These are phyloP conservation scores for Ptychoptera contaminata DNA, from an alignment of 2,888 invertebrate genomes.

Conservation along the genomic window DNA sequence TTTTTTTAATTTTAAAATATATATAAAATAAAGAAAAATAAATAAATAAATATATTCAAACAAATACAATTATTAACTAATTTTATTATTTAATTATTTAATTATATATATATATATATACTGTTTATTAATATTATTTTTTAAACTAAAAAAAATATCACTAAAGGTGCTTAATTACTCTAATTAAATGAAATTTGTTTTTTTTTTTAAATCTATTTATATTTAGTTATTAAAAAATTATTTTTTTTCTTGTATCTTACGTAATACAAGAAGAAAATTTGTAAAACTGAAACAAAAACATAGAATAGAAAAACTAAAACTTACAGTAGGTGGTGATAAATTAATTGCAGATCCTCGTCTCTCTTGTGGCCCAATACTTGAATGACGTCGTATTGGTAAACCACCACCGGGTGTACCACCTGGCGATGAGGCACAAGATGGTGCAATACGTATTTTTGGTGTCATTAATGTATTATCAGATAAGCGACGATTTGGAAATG, in stretches of 20 bases:
- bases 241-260: too few species aligned
- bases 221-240: too few species aligned
- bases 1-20: neutral
- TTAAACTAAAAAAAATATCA: too few species aligned
- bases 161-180: too few species aligned
- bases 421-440: conserved; percentile 75
- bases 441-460: conserved; percentile 75
- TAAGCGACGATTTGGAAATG: conserved; percentile 71
- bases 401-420: conserved; percentile 55
- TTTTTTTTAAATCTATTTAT: too few species aligned
- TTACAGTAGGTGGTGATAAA: conserved; percentile 79
- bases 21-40: neutral
- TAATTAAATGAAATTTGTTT: too few species aligned
- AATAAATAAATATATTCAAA: too few species aligned
- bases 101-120: neutral
- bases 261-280: too few species aligned
- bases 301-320: conserved; percentile 21
- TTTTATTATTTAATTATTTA: too few species aligned
- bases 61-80: too few species aligned
- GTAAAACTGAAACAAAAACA: too few species aligned
- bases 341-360: conserved; percentile 70
- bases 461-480: conserved; percentile 88
- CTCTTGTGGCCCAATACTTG: conserved; percentile 82
- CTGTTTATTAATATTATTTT: too few species aligned
- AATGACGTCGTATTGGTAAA: conserved; percentile 73